A percentile compares a stretch with the other conserved stretches of the same genome.
phyloP scores from a whole-genome alignment of 2,113 vertebrate species.

The Cisticola juncidis region DNA sequence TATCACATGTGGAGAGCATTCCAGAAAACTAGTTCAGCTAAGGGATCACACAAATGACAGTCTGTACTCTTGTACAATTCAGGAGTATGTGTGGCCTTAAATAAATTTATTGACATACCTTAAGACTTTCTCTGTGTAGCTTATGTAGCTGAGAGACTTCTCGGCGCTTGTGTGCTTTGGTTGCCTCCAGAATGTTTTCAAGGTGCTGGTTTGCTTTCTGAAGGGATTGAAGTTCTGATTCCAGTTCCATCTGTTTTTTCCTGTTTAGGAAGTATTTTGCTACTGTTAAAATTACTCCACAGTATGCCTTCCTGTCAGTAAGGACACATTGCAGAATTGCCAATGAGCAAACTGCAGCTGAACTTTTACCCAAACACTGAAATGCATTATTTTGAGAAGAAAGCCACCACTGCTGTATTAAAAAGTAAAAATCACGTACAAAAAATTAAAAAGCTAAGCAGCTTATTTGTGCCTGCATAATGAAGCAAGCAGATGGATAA shows the following conservation, averaged over 20 bases:
- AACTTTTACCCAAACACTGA: neutral
- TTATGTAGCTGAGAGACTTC: conserved; percentile 92
- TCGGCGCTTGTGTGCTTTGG: conserved; percentile 84
- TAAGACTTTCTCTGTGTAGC: conserved; percentile 89
- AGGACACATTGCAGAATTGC: neutral
- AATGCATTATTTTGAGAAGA: neutral
- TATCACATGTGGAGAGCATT: neutral
- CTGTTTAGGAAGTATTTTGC: conserved; percentile 69
- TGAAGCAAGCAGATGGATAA: conserved; percentile 27
- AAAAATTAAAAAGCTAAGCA: neutral
- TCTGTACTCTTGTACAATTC: neutral
- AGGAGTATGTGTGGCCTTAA: neutral
- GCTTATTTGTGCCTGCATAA: conserved; percentile 39
- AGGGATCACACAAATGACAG: neutral
- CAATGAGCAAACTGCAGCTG: neutral
- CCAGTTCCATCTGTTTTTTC: conserved; percentile 86
- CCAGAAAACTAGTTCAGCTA: neutral
- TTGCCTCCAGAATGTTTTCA: conserved; percentile 94
- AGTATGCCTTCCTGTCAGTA: neutral
- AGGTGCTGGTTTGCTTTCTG: conserved; percentile 89
- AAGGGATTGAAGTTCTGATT: conserved; percentile 90
- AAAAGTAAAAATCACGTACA: neutral
- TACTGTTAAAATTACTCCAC: neutral
- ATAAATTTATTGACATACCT: conserved; percentile 72
- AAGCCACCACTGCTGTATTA: neutral